Conservation (phyloP, 2,888 invertebrate species). For the Campopleginae sp. region DNA sequence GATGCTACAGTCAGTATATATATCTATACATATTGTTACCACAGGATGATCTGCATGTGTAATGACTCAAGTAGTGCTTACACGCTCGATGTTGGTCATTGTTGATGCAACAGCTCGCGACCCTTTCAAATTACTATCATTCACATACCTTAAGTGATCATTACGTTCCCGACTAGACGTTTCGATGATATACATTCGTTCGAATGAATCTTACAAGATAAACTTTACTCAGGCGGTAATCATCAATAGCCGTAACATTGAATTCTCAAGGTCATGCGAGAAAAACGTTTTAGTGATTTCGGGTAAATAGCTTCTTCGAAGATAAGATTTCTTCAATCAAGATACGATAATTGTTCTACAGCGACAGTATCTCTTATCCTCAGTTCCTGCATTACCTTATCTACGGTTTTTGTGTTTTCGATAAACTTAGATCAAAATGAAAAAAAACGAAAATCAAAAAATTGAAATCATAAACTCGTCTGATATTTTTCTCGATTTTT, state of each 20-base stretch:
- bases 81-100: conserved; percentile 32
- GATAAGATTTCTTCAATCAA: conserved; percentile 44
- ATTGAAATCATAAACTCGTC: background rate
- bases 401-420: background rate
- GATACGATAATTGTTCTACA: background rate
- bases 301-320: background rate
- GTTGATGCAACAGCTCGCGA: conserved; percentile 26
- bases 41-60: conserved; percentile 42
- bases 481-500: too few species aligned
- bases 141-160: conserved; percentile 31
- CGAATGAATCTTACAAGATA: conserved; percentile 23
- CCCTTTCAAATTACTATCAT: conserved; percentile 42
- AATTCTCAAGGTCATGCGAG: conserved; percentile 43
- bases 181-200: conserved; percentile 33
- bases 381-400: background rate
- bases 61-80: conserved; percentile 33
- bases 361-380: background rate
- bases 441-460: background rate
- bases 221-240: background rate
- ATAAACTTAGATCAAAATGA: background rate
- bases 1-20: background rate
- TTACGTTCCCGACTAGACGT: conserved; percentile 20
- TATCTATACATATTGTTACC: background rate
- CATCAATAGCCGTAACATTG: conserved; percentile 21
- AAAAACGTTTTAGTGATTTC: conserved; percentile 8